Percentiles rank a stretch among this genome's conserved stretches.
Conservation (phyloP, 2,888 invertebrate species). For the Kryphioiulus occultus region DNA sequence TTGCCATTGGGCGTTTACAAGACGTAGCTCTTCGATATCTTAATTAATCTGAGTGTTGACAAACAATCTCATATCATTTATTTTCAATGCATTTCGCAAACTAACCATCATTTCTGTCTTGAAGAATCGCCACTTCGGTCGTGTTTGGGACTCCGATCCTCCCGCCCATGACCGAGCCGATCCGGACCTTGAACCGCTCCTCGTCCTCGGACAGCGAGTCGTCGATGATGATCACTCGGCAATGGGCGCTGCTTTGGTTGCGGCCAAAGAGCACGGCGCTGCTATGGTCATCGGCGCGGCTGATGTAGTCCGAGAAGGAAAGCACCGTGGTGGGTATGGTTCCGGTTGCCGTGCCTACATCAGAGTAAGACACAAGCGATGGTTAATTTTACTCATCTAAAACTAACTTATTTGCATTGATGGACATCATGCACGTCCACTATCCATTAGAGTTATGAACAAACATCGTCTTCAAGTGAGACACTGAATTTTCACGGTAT, state of each 20-base stretch:
- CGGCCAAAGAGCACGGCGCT: constrained; percentile 60
- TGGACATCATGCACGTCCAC: no score
- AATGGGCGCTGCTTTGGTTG: constrained; percentile 58
- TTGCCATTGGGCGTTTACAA: no score
- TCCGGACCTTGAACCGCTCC: constrained; percentile 59
- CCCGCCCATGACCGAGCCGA: constrained; percentile 60
- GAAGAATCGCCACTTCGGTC: constrained; percentile 59
- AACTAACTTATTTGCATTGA: no score
- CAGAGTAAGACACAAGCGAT: no score
- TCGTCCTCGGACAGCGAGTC: constrained; percentile 62
- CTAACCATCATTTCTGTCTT: constrained; percentile 61
- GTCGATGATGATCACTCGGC: constrained; percentile 61
- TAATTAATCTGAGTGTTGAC: no score
- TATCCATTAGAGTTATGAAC: no score
- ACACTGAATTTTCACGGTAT: no score
- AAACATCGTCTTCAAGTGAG: no score
- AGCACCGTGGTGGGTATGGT: constrained; percentile 59
- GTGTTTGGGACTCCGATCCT: constrained; percentile 57
- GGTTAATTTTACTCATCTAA: no score
- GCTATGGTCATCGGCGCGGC: constrained; percentile 59
- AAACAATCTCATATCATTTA: no score
- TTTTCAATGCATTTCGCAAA: no score
- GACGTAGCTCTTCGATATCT: no score
- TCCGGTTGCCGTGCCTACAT: constrained; percentile 61
- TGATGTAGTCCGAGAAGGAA: constrained; percentile 62